Evolutionary conservation across 2,888 invertebrate species (phyloP).

Genomic region (Muscina levida): DNA sequence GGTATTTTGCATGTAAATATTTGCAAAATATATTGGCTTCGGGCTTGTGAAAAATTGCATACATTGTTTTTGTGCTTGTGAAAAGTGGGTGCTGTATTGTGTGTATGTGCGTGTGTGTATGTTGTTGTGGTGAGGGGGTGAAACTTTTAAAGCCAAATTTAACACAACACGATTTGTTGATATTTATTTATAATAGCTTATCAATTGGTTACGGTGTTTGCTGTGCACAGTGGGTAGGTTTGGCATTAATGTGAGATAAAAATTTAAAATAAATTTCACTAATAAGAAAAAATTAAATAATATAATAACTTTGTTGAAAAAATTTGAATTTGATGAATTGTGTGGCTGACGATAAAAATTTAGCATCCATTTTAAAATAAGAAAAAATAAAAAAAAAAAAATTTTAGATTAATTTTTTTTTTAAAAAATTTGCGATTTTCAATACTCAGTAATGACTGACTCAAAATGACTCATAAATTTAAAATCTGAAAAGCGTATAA

Average conservation of each 20-base stretch:
- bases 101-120: background rate
- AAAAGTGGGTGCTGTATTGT: conserved; percentile 28
- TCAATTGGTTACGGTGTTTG: conserved; percentile 54
- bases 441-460: no score
- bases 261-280: no score
- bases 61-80: background rate
- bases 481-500: no score
- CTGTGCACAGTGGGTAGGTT: conserved; percentile 11
- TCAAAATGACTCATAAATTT: no score
- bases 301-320: no score
- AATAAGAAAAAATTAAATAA: no score
- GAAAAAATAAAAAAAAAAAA: no score
- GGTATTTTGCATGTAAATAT: conserved; percentile 35
- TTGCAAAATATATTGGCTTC: conserved; percentile 46
- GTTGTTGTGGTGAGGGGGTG: conserved; percentile 21
- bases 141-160: conserved; percentile 43
- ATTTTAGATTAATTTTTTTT: no score
- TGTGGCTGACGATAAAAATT: no score
- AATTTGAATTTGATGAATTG: background rate
- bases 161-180: conserved; percentile 60
- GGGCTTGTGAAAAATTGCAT: conserved; percentile 38
- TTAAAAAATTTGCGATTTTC: no score
- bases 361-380: no score
- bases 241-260: no score
- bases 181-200: conserved; percentile 61